Base-by-base conservation (phyloP, 2,113 vertebrate genomes). In the Pelobates fuscus region DNA sequence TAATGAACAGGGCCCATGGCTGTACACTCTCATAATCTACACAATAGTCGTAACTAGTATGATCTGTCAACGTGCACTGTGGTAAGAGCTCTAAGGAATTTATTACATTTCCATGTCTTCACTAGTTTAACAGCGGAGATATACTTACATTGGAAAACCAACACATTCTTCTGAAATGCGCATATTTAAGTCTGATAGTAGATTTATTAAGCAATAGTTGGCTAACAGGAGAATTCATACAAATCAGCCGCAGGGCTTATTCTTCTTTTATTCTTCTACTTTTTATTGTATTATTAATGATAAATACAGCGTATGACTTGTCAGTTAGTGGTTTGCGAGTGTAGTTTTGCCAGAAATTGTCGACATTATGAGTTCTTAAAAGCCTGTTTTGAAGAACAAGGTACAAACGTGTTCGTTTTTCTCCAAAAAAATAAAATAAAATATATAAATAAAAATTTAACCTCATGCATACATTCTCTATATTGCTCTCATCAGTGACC, bases 1-100 rank as follows among this genome's bases (percentile, higher is more conserved):
- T 30, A 65, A 37, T 27, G 24, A 43, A 59, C 44, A 17, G 18
- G 54, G 65, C 65, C 44, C 63, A 67, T 37, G 63, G 63, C 67
- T 75, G 63, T 75, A 67, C 72, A 67, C 37, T 75, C 72, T 67
- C 63, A 75, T 75, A 54, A 67, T 46, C 52, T 15, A 24, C 54
- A 75, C 54, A 75, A 67, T 46, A 49, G 52, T 23, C 25, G 18
- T 26, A 21, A 30, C 66, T 41, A 26, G n/a, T 26, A 7, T 29
- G 24, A 46, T 75, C 63, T 67, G 72, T 75, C 72, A 75, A 14
- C 25, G 46, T 23, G 23, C 49, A 25, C 29, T 37, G 52, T 32
- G 46, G 14, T 52, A n/a, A 8, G 49, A 57, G 58, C 32, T 57
- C 29, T 27, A 23, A 66, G 54, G 71, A 66, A 32, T 43, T 29